phyloP scores from a whole-genome alignment of 2,797 vertebrate species.

The Eulemur albifrons region DNA sequence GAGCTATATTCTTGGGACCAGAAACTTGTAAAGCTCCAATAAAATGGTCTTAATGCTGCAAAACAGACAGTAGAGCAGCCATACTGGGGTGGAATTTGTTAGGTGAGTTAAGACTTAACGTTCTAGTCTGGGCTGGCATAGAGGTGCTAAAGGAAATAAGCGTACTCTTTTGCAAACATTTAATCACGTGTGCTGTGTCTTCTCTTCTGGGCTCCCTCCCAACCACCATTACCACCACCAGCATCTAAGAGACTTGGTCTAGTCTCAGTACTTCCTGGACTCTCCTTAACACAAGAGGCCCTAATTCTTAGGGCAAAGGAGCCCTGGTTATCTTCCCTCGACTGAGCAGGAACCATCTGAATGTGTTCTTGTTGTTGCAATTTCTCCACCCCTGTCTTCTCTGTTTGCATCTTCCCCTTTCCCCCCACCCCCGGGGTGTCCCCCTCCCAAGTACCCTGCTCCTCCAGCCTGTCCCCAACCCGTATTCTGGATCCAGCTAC shows the following conservation, averaged over 20 bases:
- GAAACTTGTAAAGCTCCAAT: neutral
- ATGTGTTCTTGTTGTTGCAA: neutral
- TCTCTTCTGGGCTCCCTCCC: neutral
- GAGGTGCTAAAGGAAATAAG: neutral
- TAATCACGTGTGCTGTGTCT: neutral
- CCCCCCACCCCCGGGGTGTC: neutral
- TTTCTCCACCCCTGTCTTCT: neutral
- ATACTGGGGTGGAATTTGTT: neutral
- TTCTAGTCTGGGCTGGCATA: neutral
- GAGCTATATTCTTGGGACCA: neutral
- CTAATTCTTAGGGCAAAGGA: neutral
- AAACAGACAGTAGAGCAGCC: neutral
- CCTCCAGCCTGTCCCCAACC: neutral
- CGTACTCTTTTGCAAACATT: neutral
- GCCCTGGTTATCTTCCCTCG: neutral
- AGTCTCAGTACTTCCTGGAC: neutral
- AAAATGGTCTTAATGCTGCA: neutral
- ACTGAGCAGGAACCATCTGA: neutral
- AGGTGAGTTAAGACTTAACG: neutral
- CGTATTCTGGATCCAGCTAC: neutral
- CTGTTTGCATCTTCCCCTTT: neutral
- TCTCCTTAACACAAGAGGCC: neutral
- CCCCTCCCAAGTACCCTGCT: neutral
- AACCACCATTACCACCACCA: too few relatives aligned
- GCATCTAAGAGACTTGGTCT: neutral